These are phyloP conservation scores for Macrotis lagotis DNA, from an alignment of 2,113 vertebrate species.

Conservation along the genomic window DNA sequence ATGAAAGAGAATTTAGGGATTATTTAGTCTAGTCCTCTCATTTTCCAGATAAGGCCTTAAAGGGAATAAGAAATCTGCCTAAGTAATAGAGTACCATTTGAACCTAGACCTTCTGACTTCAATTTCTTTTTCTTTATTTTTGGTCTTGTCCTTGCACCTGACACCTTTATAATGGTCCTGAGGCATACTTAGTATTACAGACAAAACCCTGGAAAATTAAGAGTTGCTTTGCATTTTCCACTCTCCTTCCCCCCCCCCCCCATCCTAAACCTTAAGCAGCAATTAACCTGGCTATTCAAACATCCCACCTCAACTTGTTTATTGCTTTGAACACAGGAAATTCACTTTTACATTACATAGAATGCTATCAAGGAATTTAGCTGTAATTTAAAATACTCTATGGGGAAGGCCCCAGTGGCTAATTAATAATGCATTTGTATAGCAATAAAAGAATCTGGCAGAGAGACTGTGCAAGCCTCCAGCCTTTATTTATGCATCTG, in stretches of 20 bases:
- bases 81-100: neutral
- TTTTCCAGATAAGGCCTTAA: neutral
- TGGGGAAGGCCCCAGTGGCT: slow-evolving; percentile 75
- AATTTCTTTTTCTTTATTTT: neutral
- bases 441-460: slow-evolving; percentile 66
- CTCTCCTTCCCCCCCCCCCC: neutral
- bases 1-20: neutral
- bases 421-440: slow-evolving; percentile 81
- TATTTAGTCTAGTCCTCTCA: neutral
- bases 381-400: slow-evolving; percentile 79
- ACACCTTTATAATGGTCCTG: neutral
- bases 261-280: slow-evolving; percentile 68
- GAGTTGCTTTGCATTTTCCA: neutral
- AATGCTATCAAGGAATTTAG: slow-evolving; percentile 72
- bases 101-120: neutral
- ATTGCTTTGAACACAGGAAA: slow-evolving; percentile 72
- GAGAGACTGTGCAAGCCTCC: slow-evolving; percentile 66
- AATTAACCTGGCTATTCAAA: slow-evolving; percentile 67
- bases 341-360: slow-evolving; percentile 58
- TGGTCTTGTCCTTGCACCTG: neutral
- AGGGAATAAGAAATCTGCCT: neutral
- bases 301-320: slow-evolving; percentile 62
- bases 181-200: neutral
- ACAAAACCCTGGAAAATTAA: slow-evolving; percentile 27
- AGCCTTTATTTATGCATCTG: slow-evolving; percentile 51